A percentile compares a stretch with the other conserved stretches of the same genome.
Evolutionary conservation across 2,113 vertebrate genomes (phyloP).

Genomic region (Proteles cristata): DNA sequence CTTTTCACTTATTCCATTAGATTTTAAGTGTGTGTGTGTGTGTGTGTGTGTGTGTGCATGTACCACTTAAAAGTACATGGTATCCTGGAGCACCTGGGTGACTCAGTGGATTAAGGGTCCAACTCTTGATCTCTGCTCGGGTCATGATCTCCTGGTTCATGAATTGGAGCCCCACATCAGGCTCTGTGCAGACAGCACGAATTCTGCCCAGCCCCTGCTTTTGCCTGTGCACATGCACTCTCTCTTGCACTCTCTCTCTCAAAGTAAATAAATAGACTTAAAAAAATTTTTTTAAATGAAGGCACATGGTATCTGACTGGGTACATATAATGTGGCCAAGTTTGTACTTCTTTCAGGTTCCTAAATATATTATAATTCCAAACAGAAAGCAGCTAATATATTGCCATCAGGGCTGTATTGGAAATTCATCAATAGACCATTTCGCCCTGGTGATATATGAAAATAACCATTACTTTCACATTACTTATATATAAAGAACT

Average conservation of each 20-base stretch:
- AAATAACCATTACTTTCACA: neutral
- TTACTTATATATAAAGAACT: neutral
- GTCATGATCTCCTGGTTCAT: no score
- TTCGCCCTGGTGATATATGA: neutral
- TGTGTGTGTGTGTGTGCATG: neutral
- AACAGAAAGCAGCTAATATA: neutral
- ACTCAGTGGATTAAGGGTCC: no score
- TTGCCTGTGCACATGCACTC: no score
- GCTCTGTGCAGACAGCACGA: no score
- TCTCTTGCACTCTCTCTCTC: no score
- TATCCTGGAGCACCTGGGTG: neutral
- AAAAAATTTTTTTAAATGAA: no score
- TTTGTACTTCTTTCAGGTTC: neutral
- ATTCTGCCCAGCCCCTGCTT: no score
- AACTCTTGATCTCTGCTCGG: no score
- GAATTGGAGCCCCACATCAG: no score
- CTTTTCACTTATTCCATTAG: neutral
- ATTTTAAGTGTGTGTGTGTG: neutral
- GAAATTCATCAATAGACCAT: conserved; percentile 24
- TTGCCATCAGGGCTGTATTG: neutral
- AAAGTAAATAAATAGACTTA: no score
- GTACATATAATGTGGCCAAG: neutral
- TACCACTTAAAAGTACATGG: neutral
- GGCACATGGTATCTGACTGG: neutral
- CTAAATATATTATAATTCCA: neutral